A percentile compares a stretch with the other conserved stretches of the same genome.
phyloP scores from a whole-genome alignment of 2,888 invertebrate species.

The Pyrrhosoma nymphula region DNA sequence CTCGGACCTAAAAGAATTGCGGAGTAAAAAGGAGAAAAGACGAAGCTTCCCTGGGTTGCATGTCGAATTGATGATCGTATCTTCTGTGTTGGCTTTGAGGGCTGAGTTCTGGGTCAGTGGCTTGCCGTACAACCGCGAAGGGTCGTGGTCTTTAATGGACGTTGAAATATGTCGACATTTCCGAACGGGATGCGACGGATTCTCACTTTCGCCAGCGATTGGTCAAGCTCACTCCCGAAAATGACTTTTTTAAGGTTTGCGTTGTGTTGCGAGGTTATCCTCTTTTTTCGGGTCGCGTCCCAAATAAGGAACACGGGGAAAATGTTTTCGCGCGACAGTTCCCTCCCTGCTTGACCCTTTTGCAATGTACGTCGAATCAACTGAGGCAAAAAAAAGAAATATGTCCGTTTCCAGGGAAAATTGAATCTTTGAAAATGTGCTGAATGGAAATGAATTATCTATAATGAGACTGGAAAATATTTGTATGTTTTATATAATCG shows the following conservation, averaged over 20 bases:
- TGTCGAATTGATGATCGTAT: background rate
- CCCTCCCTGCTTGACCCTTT: background rate
- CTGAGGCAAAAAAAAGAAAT: background rate
- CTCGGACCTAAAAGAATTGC: no score
- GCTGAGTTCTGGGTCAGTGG: background rate
- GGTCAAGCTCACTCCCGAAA: background rate
- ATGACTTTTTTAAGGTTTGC: background rate
- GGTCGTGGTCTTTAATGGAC: background rate
- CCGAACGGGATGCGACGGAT: background rate
- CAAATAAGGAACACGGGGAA: background rate
- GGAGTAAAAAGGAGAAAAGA: no score
- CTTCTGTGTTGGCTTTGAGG: background rate
- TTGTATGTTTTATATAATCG: no score
- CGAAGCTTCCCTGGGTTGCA: background rate
- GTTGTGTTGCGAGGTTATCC: background rate
- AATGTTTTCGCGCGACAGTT: background rate
- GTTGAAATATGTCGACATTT: background rate
- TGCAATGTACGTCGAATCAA: background rate
- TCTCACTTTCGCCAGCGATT: background rate
- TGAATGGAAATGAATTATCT: background rate
- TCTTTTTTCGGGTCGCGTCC: constrained; percentile 16
- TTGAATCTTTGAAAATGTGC: background rate
- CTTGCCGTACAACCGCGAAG: background rate
- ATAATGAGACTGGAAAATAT: no score
- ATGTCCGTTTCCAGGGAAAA: background rate